Base-by-base conservation (phyloP, 1,140 invertebrate species). In the Diploscapter pachys region DNA sequence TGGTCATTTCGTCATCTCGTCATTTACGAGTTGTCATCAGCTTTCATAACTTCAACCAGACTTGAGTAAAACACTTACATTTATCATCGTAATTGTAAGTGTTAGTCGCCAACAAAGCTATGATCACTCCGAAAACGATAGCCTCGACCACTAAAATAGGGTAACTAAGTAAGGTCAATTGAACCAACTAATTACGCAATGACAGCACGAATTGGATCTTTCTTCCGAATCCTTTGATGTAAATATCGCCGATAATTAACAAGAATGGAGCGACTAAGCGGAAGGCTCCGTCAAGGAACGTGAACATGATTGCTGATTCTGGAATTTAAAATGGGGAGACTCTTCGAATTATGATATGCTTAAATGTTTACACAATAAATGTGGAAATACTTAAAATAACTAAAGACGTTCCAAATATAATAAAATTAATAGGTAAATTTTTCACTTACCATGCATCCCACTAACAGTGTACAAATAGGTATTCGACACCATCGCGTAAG, bases 401-500 rank as follows among this genome's bases (percentile, higher is more conserved):
- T 31, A 31, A 31, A 31, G 31, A 31, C 31, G 31, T 31, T 31
- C 31, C 31, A 31, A 31, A 31, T 31, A 31, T 31, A 31, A 31
- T 31, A 31, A 31, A 31, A 1, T 31, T 31, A 31, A 31, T 31
- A 31, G 31, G 31, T 31, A 31, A 31, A 57, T 13, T 53, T 63
- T n/a, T 11, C 48, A 69, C 50, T 55, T 71, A 73, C 79, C 79
- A 55, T 72, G 65, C 56, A 81, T 75, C 13, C 73, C 75, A 2
- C 74, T 66, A 54, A 81, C 78, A 5, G 81, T 78, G 71, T 74
- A 79, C 4, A 82, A 54, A 56, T 83, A 83, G 54, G 73, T 79
- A 8, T 77, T 76, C 31, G 80, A 81, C 13, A 83, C 78, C 50
- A 83, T 74, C 4, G 81, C 80, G 63, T 81, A 83, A 8, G 81